Base-by-base conservation (phyloP, 2,888 invertebrate genomes). In the Drosophila multiciliata region DNA sequence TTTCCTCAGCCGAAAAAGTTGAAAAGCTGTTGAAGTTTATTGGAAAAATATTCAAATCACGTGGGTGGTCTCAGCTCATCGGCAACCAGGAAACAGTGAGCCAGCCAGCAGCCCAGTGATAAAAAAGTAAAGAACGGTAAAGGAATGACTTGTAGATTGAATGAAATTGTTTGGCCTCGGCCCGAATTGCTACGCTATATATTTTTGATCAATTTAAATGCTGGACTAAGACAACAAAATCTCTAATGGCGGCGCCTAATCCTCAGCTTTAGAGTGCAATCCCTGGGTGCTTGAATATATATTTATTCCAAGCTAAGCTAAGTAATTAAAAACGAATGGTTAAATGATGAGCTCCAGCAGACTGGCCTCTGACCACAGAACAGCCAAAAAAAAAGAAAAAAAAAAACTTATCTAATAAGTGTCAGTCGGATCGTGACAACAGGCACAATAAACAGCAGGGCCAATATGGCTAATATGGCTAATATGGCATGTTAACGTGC, bases 11-110 rank as follows among this genome's bases (percentile, higher is more conserved):
- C 73, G 57, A 50, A 63, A 61, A 69, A 83, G 74, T 78, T 90
- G 89, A 89, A 86, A 89, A 89, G 87, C 90, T 90, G 87, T 87
- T 87, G 89, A 87, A 87, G 87, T 90, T 90, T 90, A 89, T 88
- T 84, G 89, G 86, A 90, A 90, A 91, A 90, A 90, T 90, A 90
- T 90, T 90, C 89, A 90, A 90, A 90, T 91, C 90, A 90, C 91
- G 80, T 89, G 83, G 91, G 85, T 86, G 91, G 84, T 78, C 84
- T 83, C 83, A 86, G 78, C 80, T 68, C 80, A 78, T 78, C 76
- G 83, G 59, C 77, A 40, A 33, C 67, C 48, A 53, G 70, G 58
- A 42, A 48, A 40, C 60, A 20, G 33, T 33, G 50, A 50, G 36
- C 42, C 50, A 38, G 23, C 15, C 55, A 20, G 26, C 55, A 53